Evolutionary conservation across 2,797 vertebrate species (phyloP).

Genomic region (Poecilia gillii): DNA sequence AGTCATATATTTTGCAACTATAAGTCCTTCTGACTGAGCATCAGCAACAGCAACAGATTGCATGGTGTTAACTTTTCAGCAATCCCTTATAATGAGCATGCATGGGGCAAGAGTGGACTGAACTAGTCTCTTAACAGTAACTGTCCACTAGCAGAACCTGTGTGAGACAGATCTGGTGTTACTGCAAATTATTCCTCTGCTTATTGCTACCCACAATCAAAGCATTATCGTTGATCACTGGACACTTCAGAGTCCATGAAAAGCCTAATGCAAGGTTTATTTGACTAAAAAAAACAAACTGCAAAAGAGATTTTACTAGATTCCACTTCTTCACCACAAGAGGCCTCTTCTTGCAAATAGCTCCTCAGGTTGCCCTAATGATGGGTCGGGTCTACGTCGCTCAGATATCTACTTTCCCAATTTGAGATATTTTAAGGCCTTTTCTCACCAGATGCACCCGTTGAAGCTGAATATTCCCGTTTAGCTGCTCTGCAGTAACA

Average conservation of each 20-base stretch:
- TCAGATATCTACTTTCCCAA: background rate
- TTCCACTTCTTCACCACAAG: background rate
- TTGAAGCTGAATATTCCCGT: constrained; percentile 20
- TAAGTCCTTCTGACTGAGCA: background rate
- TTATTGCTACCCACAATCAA: background rate
- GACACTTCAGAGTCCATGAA: background rate
- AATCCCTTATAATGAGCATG: background rate
- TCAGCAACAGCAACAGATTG: background rate
- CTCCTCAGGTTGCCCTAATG: background rate
- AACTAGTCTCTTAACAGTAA: background rate
- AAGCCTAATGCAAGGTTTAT: background rate
- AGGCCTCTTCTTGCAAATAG: background rate
- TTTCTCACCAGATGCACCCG: background rate
- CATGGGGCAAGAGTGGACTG: background rate
- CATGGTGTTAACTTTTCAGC: background rate
- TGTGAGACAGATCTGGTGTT: background rate
- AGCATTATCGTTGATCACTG: background rate
- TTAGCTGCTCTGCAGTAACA: constrained; percentile 24
- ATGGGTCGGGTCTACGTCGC: background rate
- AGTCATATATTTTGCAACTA: background rate
- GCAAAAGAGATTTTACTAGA: background rate
- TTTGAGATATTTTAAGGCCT: background rate
- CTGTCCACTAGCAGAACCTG: background rate
- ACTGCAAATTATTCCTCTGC: background rate
- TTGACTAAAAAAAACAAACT: background rate